Conservation (phyloP, 2,113 vertebrate species). For the Neogobius melanostomus region DNA sequence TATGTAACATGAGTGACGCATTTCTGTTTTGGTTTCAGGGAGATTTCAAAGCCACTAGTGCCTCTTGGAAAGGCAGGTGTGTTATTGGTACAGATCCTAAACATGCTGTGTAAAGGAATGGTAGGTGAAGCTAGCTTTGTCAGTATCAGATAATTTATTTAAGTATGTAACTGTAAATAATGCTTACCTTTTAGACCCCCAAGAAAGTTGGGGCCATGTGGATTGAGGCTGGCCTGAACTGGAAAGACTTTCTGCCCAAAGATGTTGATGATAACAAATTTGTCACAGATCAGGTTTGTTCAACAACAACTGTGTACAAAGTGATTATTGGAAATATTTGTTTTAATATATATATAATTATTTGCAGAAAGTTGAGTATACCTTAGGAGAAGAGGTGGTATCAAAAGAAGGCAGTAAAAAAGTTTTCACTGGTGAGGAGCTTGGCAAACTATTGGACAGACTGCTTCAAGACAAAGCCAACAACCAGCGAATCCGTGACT, state of each 20-base stretch:
- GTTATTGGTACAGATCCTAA: conserved; percentile 87
- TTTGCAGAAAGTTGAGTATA: conserved; percentile 90
- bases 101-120: conserved; percentile 91
- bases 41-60: conserved; percentile 89
- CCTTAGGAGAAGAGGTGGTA: conserved; percentile 78
- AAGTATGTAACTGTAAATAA: not conserved
- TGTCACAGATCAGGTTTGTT: conserved; percentile 86
- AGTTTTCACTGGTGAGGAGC: conserved; percentile 81
- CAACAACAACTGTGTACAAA: too few species aligned
- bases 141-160: not conserved
- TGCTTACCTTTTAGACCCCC: conserved; percentile 76
- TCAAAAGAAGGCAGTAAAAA: conserved; percentile 74
- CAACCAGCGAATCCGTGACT: conserved; percentile 90
- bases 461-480: conserved; percentile 85
- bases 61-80: conserved; percentile 85
- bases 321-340: not conserved
- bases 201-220: conserved; percentile 88
- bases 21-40: conserved; percentile 68
- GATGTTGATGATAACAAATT: conserved; percentile 90
- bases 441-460: conserved; percentile 83
- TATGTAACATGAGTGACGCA: not conserved
- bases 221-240: conserved; percentile 87
- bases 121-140: conserved; percentile 48
- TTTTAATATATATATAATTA: too few species aligned
- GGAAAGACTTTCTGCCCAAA: conserved; percentile 91